Percentiles rank a stretch among this genome's conserved stretches.
Conservation (phyloP, 2,888 invertebrate species). For the Microdon myrmicae region DNA sequence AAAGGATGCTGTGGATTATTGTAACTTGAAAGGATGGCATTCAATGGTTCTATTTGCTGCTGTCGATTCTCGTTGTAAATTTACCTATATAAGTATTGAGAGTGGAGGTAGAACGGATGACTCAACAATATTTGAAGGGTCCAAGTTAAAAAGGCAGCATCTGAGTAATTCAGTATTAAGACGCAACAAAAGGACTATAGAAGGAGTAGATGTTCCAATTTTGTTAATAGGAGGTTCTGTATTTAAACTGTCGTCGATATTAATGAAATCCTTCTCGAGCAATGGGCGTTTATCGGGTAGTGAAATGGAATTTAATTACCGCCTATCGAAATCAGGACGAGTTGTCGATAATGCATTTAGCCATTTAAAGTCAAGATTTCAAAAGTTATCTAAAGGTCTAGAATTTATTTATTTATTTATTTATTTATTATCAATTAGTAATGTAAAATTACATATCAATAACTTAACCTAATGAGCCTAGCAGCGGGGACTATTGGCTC, state of each 20-base stretch:
- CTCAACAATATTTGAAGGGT: constrained; percentile 6
- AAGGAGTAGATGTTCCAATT: constrained; percentile 1
- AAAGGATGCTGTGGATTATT: no score
- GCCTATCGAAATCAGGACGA: constrained; percentile 12
- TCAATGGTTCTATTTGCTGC: background rate
- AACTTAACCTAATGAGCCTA: no score
- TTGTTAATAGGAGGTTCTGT: constrained; percentile 6
- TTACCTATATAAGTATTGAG: background rate
- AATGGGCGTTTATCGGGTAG: background rate
- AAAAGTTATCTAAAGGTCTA: no score
- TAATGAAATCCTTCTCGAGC: constrained; percentile 21
- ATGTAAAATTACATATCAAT: no score
- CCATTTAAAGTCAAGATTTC: constrained; percentile 28
- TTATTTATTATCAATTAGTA: no score
- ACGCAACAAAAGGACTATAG: background rate
- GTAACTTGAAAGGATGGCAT: background rate
- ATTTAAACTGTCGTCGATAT: background rate
- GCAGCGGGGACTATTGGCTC: no score
- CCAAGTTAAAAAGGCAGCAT: background rate
- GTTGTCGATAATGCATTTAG: constrained; percentile 8
- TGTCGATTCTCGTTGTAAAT: constrained; percentile 3
- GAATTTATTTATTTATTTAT: no score
- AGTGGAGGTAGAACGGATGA: background rate
- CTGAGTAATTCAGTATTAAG: no score
- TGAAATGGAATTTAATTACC: constrained; percentile 15